These are phyloP conservation scores for Sebastes cheni DNA, from an alignment of 2,797 vertebrate species.

Conservation along the genomic window DNA sequence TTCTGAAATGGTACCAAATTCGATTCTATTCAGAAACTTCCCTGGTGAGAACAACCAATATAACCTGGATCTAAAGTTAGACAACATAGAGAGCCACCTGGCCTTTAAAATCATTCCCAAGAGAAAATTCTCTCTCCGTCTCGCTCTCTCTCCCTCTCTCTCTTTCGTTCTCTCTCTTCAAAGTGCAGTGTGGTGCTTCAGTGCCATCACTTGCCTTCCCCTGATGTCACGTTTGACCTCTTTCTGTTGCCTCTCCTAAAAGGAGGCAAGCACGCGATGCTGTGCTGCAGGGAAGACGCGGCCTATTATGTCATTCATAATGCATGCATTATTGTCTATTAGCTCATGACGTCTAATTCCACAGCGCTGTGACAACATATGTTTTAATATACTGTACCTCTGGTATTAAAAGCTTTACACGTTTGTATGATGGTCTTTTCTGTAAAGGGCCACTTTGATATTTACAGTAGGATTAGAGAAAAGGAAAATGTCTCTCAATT, in stretches of 20 bases:
- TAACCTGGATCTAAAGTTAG: slow-evolving; percentile 50
- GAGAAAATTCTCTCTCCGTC: slow-evolving; percentile 42
- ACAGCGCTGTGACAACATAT: neutral
- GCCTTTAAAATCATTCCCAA: slow-evolving; percentile 68
- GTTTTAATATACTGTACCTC: neutral
- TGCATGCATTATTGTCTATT: slow-evolving; percentile 53
- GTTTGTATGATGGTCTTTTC: neutral
- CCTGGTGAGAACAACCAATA: slow-evolving; percentile 12
- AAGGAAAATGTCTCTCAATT: neutral
- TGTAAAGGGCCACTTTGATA: neutral
- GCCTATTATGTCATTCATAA: slow-evolving; percentile 66
- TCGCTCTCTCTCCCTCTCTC: slow-evolving; percentile 6
- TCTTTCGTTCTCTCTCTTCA: slow-evolving; percentile 22
- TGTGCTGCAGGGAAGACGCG: slow-evolving; percentile 37
- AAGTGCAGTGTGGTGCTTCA: slow-evolving; percentile 62
- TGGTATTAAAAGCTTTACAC: neutral
- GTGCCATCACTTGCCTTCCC: slow-evolving; percentile 66
- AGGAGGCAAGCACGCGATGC: slow-evolving; percentile 74
- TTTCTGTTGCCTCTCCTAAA: slow-evolving; percentile 73
- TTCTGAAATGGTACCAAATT: neutral
- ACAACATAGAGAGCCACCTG: slow-evolving; percentile 51
- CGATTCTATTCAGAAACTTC: neutral
- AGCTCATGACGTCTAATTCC: slow-evolving; percentile 49
- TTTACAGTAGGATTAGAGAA: neutral
- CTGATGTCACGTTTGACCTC: slow-evolving; percentile 80